phyloP scores from a whole-genome alignment of 2,888 invertebrate species.

The Hirtodrosophila duncani region DNA sequence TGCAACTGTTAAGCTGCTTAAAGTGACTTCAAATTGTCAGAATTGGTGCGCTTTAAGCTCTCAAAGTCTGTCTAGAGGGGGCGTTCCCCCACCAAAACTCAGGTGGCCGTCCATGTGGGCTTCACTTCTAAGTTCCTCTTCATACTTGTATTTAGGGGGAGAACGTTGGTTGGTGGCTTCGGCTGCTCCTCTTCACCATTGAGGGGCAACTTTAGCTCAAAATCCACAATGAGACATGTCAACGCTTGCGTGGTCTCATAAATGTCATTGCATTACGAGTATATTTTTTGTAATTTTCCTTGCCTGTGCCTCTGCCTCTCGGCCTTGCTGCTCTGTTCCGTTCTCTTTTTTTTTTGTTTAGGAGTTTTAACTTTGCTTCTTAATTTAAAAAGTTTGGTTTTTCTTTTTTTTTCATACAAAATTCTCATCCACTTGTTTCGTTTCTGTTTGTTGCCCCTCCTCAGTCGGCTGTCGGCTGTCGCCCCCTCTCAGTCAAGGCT shows the following conservation, averaged over 20 bases:
- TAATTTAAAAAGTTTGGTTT: slow-evolving; percentile 64
- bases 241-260: slow-evolving; percentile 46
- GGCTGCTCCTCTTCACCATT: too few species aligned
- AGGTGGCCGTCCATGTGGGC: too few species aligned
- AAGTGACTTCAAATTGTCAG: slow-evolving; percentile 43
- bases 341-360: slow-evolving; percentile 31
- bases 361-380: slow-evolving; percentile 67
- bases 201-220: too few species aligned
- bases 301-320: background rate
- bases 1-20: slow-evolving; percentile 39
- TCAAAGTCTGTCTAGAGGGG: too few species aligned
- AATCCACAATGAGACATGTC: slow-evolving; percentile 29
- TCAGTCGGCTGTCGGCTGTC: slow-evolving; percentile 10
- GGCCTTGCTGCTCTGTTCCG: background rate
- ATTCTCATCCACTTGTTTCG: slow-evolving; percentile 55
- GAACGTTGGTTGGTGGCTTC: too few species aligned
- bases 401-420: slow-evolving; percentile 42
- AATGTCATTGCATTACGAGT: slow-evolving; percentile 48
- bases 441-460: slow-evolving; percentile 27
- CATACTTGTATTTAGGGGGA: too few species aligned
- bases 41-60: too few species aligned
- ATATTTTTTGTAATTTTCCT: slow-evolving; percentile 10
- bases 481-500: background rate
- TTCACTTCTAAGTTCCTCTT: too few species aligned
- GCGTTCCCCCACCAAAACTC: too few species aligned